Evolutionary conservation across 2,797 vertebrate species (phyloP), one percentile per base, ranked within the genome.

Genomic region (Mycteria americana): DNA sequence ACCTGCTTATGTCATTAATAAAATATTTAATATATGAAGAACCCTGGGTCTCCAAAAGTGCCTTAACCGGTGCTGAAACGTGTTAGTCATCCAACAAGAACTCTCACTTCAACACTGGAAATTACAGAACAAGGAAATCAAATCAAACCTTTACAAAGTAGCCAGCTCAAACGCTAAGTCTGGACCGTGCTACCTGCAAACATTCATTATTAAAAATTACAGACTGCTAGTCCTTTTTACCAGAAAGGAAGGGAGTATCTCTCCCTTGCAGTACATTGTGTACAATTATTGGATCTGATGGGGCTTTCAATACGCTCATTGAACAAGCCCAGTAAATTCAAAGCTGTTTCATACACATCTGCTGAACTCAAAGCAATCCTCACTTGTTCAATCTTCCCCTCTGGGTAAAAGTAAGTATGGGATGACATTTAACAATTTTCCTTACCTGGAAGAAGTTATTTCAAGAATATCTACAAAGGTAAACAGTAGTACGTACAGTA

Each of bases 11-110:
- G 85, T 85, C 95, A 95, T 92, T 92, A 91, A 91, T 84, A 76
- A 94, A 94, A 76, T 84, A 96, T 93, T 86, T 92, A 79, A 91
- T 73, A 92, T 27, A 78, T 72, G 53, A 96, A 91, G 78, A 93
- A 84, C 85, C 88, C 17, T 64, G n/a, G 11, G 63, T 70, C 73
- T 96, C 67, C 63, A 64, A 14, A 93, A 95, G 93, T 41, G 67
- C 88, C 41, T 84, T 68, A 96, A 84, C 74, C 7, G 5, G 77
- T 0, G 1, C 48, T 12, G 35, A 97, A 95, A 93, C 46, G 80
- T 7, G n/a, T 95, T 95, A 94, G 77, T 96, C 96, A 95, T 93
- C 87, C 96, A 95, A 76, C 46, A 95, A 94, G 95, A 94, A 91
- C 85, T 88, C 81, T 69, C 87, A 69, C 78, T 92, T 48, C 79